Evolutionary conservation across 2,113 vertebrate genomes (phyloP).

Genomic region (Cranoglanis bouderius): DNA sequence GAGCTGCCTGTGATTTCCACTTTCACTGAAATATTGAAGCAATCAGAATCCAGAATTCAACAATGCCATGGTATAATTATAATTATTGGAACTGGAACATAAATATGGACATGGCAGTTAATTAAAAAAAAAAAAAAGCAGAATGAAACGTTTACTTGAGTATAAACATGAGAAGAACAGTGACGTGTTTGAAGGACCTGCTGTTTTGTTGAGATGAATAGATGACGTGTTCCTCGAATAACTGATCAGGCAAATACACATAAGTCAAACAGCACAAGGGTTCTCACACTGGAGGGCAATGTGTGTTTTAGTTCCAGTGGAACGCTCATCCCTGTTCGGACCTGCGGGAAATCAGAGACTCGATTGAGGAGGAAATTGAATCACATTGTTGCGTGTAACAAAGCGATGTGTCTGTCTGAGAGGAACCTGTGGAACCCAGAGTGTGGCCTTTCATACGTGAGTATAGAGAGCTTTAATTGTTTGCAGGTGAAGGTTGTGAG

Average conservation of each 20-base stretch:
- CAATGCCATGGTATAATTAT: not conserved
- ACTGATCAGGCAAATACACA: not conserved
- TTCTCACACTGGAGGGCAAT: not conserved
- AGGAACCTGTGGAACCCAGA: constrained; percentile 4
- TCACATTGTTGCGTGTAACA: constrained; percentile 29
- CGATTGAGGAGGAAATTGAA: constrained; percentile 30
- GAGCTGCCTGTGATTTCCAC: not conserved
- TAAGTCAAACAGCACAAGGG: not conserved
- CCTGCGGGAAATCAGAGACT: constrained; percentile 11
- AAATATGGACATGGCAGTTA: not conserved
- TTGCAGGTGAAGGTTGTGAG: constrained; percentile 26
- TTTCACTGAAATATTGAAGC: not conserved
- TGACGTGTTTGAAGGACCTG: not conserved
- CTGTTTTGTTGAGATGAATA: not conserved
- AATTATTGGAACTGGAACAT: not conserved
- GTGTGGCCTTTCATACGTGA: constrained; percentile 16
- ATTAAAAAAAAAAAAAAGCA: not conserved
- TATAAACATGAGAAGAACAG: not conserved
- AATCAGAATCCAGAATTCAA: not conserved
- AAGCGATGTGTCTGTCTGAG: constrained; percentile 26
- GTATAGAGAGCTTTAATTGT: constrained; percentile 34
- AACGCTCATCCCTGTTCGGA: not conserved
- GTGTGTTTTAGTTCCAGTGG: constrained; percentile 1
- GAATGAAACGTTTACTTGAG: not conserved
- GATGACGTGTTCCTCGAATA: not conserved